phyloP scores from a whole-genome alignment of 2,113 vertebrate genomes.

The Dryoscopus gambensis region DNA sequence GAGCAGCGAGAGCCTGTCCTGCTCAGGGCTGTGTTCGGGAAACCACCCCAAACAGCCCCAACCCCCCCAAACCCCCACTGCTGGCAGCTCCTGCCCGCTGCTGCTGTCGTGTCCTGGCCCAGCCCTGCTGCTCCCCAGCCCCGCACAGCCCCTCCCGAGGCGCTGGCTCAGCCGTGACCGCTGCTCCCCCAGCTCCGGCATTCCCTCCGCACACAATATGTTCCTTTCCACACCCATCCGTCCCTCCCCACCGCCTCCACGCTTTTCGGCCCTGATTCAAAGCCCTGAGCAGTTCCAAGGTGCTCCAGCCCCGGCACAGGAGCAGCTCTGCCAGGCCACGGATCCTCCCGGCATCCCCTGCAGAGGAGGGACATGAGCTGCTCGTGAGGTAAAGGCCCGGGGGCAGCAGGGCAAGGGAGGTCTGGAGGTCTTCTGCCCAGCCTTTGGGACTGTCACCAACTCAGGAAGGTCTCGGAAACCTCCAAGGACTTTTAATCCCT shows the following conservation, averaged over 20 bases:
- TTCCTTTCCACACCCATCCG: background rate
- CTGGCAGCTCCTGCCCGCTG: background rate
- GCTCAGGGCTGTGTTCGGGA: background rate
- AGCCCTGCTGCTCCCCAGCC: no score
- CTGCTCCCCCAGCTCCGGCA: background rate
- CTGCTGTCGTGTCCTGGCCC: no score
- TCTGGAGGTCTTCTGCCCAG: background rate
- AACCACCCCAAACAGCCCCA: background rate
- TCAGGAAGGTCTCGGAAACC: background rate
- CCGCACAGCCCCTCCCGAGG: no score
- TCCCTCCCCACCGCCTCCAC: background rate
- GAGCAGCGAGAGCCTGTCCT: background rate
- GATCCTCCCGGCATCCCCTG: background rate
- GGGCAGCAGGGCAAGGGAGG: background rate
- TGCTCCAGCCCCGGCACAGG: background rate
- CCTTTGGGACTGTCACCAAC: background rate
- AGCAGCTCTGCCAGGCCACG: background rate
- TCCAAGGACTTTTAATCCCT: background rate
- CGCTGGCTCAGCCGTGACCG: background rate
- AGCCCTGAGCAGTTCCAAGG: background rate
- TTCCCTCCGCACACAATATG: background rate
- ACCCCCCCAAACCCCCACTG: background rate
- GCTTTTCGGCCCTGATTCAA: background rate
- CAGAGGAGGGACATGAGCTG: background rate
- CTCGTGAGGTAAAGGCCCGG: background rate